Base-by-base conservation (phyloP, 2,113 vertebrate species). In the Tringa solitaria region DNA sequence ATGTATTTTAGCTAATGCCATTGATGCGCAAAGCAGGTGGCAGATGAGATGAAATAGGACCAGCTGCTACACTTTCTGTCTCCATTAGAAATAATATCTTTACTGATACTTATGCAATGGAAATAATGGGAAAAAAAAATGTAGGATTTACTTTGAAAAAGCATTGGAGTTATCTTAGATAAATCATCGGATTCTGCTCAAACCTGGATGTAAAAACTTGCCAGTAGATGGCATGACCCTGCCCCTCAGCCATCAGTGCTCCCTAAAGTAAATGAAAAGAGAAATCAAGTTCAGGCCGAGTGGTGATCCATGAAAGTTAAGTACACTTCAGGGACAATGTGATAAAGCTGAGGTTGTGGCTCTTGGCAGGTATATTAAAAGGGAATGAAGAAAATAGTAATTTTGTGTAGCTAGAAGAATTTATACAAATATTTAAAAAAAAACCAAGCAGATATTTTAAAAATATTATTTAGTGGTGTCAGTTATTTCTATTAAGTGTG, bases 271-370 rank as follows among this genome's bases (percentile, higher is more conserved):
- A 77, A 79, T 83, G 69, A 78, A 96, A 86, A 84, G 50, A 86
- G 74, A 91, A 94, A 91, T 77, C 59, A 80, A 90, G 73, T 83
- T 76, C 76, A 89, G 18, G 67, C 63, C 56, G 60, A 93, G 87
- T 8, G 3, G 26, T 87, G 87, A 95, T 94, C 93, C 86, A 27
- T 97, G 76, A 89, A 92, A 96, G 76, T 95, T 94, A 93, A 97
- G 48, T 89, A 84, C 73, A 68, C 87, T 87, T 94, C 53, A 73
- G 95, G 87, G 93, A 92, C 28, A 51, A 18, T 56, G 28, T 83
- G 73, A 84, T 78, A 70, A 82, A 96, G 30, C 43, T 84, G 75
- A 93, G 39, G 19, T 72, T 93, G 81, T 74, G 82, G 21, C 82
- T 96, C 41, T 59, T 90, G 37, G 48, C 45, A 84, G 51, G 43